phyloP scores from a whole-genome alignment of 1,140 invertebrate species.

The Pollicipes pollicipes region DNA sequence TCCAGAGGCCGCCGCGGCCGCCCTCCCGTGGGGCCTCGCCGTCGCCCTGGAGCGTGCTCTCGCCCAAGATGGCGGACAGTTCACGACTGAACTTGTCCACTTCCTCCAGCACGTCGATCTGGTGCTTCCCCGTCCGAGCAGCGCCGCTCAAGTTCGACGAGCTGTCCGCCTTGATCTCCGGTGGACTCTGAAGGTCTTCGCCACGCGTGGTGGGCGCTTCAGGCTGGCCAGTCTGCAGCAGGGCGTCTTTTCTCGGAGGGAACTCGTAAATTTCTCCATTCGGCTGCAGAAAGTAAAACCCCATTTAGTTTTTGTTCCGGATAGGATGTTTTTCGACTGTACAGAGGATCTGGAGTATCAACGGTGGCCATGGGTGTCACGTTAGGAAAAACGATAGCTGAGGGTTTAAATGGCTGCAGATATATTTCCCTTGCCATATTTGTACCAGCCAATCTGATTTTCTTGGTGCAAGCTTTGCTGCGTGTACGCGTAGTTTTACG shows the following conservation, averaged over 20 bases:
- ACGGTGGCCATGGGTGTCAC: background rate
- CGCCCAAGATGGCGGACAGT: background rate
- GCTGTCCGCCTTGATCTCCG: too few species aligned
- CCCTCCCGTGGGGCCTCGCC: too few species aligned
- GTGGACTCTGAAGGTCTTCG: background rate
- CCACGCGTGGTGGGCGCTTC: background rate
- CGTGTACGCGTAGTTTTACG: too few species aligned
- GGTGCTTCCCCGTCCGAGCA: too few species aligned
- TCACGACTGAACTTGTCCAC: background rate
- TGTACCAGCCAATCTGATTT: background rate
- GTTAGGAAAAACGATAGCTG: background rate
- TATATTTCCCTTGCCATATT: background rate
- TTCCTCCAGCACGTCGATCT: background rate
- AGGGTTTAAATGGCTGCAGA: background rate
- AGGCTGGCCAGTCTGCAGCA: background rate
- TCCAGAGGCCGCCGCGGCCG: background rate
- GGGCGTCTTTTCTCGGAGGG: background rate
- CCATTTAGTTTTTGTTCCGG: background rate
- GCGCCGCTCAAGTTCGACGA: too few species aligned
- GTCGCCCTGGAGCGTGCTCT: background rate
- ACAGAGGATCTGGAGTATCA: background rate
- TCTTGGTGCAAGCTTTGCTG: too few species aligned
- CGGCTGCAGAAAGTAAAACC: background rate
- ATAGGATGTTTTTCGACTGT: background rate
- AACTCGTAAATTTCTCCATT: background rate